These are phyloP conservation scores for Zosterops hypoxanthus DNA, from an alignment of 2,113 vertebrate genomes.

Conservation along the genomic window DNA sequence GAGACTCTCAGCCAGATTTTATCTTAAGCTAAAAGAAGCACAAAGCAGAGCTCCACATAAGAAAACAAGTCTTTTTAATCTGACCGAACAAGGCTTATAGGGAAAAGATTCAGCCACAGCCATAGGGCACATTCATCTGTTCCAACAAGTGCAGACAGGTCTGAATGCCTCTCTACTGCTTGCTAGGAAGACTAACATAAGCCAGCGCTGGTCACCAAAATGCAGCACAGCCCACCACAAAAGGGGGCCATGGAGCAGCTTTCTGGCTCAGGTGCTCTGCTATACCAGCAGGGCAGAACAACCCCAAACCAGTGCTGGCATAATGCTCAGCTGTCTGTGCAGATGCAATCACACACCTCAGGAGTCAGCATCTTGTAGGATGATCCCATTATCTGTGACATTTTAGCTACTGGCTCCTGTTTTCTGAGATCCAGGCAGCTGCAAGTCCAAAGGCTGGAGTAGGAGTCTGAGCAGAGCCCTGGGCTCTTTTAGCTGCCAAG, in stretches of 20 bases:
- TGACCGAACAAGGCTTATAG: not conserved
- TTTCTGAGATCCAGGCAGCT: not conserved
- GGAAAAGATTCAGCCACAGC: not conserved
- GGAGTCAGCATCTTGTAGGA: not conserved
- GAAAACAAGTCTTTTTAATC: not conserved
- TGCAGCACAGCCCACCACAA: not conserved
- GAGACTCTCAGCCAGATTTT: not conserved
- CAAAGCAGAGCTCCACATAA: not conserved
- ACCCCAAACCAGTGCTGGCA: rapidly evolving
- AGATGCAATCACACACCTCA: not conserved
- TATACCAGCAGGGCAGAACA: not conserved
- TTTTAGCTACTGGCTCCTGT: not conserved
- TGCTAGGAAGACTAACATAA: not conserved
- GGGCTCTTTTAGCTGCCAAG: not conserved
- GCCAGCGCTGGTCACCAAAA: not conserved
- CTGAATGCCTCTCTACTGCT: not conserved
- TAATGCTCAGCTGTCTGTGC: not conserved
- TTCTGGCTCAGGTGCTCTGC: not conserved
- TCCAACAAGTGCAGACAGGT: not conserved
- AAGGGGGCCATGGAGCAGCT: not conserved
- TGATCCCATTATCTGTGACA: not conserved
- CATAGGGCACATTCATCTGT: not conserved
- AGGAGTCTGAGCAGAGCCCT: not conserved
- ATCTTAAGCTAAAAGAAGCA: not conserved
- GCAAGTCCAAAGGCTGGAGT: not conserved